Percentiles rank a stretch among this genome's conserved stretches.
phyloP scores from a whole-genome alignment of 2,797 vertebrate species.

The Micropoecilia bifurca region DNA sequence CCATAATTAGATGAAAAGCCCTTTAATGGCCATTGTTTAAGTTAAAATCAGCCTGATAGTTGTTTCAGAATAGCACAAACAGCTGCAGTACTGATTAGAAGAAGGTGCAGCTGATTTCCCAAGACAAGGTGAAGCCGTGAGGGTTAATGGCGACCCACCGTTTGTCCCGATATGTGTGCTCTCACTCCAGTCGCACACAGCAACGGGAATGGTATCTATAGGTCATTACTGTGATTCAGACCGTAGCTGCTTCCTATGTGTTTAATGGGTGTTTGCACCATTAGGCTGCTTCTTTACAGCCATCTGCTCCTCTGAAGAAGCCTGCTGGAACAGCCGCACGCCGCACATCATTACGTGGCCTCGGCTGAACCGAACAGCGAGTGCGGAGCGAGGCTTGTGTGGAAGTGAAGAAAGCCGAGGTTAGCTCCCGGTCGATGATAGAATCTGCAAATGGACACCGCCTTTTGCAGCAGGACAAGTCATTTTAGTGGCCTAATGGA shows the following conservation, averaged over 20 bases:
- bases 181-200: slow-evolving; percentile 72
- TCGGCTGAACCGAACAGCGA: slow-evolving; percentile 18
- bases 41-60: slow-evolving; percentile 14
- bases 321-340: slow-evolving; percentile 57
- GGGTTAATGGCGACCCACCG: slow-evolving; percentile 47
- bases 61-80: slow-evolving; percentile 5
- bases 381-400: slow-evolving; percentile 14
- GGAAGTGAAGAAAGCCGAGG: slow-evolving; percentile 30
- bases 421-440: slow-evolving; percentile 63
- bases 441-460: slow-evolving; percentile 73
- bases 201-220: slow-evolving; percentile 66
- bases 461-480: slow-evolving; percentile 68
- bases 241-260: slow-evolving; percentile 66
- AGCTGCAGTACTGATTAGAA: slow-evolving; percentile 23
- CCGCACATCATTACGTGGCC: slow-evolving; percentile 63
- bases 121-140: slow-evolving; percentile 34
- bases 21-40: slow-evolving; percentile 25
- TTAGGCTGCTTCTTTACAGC: slow-evolving; percentile 73
- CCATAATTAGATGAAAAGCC: slow-evolving; percentile 35
- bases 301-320: slow-evolving; percentile 63
- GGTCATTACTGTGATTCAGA: slow-evolving; percentile 74
- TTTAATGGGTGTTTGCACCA: slow-evolving; percentile 77
- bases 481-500: slow-evolving; percentile 75
- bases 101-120: slow-evolving; percentile 17
- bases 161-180: slow-evolving; percentile 24